Percentiles rank a stretch among this genome's conserved stretches.
These are phyloP conservation scores for Hippopotamyrus pictus DNA, from an alignment of 2,797 vertebrate genomes.

Conservation along the genomic window DNA sequence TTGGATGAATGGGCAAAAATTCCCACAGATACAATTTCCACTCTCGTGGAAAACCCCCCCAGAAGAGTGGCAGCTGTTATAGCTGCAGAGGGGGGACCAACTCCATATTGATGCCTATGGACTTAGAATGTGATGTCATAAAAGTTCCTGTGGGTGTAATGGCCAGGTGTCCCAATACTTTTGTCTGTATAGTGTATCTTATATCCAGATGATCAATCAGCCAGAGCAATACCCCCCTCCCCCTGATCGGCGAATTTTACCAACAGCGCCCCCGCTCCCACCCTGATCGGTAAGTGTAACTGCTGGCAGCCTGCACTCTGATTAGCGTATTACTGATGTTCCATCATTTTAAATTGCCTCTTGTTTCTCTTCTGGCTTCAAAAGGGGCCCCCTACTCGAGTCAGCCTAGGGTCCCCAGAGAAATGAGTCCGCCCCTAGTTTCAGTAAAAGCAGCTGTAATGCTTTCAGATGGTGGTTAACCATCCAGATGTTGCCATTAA, in stretches of 20 bases:
- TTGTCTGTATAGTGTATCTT: neutral
- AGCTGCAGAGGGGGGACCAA: neutral
- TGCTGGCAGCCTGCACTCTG: neutral
- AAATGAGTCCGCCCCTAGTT: neutral
- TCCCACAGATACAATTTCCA: neutral
- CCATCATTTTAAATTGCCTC: neutral
- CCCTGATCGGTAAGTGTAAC: neutral
- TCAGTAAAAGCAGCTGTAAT: neutral
- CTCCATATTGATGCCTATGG: neutral
- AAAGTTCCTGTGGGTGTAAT: neutral
- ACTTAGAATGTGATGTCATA: neutral
- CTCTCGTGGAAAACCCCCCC: neutral
- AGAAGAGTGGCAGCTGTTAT: neutral
- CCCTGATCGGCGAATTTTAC: neutral
- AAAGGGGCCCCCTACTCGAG: neutral
- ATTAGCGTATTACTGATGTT: neutral
- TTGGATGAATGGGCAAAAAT: neutral
- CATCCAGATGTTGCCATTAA: neutral
- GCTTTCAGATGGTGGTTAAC: neutral
- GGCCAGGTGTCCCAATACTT: neutral
- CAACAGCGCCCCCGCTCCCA: neutral
- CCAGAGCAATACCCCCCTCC: neutral
- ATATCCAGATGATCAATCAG: neutral
- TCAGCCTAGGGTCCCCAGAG: neutral
- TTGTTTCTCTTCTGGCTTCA: neutral